Conservation (phyloP, 2,888 invertebrate species). For the Antheraea yamamai region DNA sequence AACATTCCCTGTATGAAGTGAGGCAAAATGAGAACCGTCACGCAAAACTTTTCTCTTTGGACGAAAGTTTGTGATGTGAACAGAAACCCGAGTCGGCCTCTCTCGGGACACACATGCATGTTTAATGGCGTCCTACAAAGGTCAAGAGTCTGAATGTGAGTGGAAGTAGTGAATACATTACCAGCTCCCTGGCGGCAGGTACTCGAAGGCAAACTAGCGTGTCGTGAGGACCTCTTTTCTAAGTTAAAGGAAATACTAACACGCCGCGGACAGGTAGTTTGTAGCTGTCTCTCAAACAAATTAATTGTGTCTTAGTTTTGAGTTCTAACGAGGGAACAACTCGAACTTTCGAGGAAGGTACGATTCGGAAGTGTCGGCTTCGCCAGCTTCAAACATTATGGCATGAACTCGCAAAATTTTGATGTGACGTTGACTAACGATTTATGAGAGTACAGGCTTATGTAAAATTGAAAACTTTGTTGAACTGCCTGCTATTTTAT, state of each 20-base stretch:
- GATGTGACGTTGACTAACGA: constrained; percentile 47
- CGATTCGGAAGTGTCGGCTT: constrained; percentile 53
- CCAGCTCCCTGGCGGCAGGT: constrained; percentile 60
- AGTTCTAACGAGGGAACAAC: constrained; percentile 67
- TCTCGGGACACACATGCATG: constrained; percentile 73
- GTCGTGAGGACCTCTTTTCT: constrained; percentile 68
- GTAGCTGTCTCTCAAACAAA: constrained; percentile 78
- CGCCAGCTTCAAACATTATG: constrained; percentile 47
- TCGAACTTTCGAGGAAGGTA: constrained; percentile 69
- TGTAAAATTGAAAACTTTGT: constrained; percentile 44
- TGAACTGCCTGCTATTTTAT: constrained; percentile 26
- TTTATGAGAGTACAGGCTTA: constrained; percentile 27
- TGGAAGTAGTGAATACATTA: constrained; percentile 75
- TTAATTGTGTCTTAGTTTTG: constrained; percentile 77
- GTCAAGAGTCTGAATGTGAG: constrained; percentile 74
- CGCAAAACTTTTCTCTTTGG: constrained; percentile 74
- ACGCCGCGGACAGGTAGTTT: constrained; percentile 73
- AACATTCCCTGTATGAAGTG: constrained; percentile 56
- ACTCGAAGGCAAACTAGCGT: constrained; percentile 49
- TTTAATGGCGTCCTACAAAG: constrained; percentile 78
- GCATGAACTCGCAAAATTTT: constrained; percentile 59
- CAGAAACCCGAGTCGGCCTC: constrained; percentile 63
- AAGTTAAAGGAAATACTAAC: constrained; percentile 61
- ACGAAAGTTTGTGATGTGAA: constrained; percentile 71
- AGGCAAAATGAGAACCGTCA: constrained; percentile 67